These are phyloP conservation scores for Aphelinus atriplicis DNA, from an alignment of 1,140 invertebrate species.

Conservation along the genomic window DNA sequence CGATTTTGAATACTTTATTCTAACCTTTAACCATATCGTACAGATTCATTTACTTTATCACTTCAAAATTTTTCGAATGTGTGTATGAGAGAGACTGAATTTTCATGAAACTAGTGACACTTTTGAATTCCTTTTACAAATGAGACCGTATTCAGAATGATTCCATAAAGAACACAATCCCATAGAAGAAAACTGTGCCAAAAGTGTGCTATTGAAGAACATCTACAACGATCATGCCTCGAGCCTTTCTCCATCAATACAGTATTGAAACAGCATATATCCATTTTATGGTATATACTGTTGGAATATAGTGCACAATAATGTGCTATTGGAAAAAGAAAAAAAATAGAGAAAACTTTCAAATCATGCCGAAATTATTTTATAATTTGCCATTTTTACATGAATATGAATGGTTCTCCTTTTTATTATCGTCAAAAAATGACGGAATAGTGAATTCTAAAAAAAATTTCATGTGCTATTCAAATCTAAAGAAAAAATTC, in stretches of 20 bases:
- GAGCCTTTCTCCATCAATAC: slow-evolving; percentile 42
- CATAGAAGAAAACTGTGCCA: slow-evolving; percentile 50
- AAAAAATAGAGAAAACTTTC: slow-evolving; percentile 23
- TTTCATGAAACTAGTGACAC: slow-evolving; percentile 23
- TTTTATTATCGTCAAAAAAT: neutral
- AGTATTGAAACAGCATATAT: slow-evolving; percentile 13
- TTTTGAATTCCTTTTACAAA: slow-evolving; percentile 9
- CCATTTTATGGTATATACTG: neutral
- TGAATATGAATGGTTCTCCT: too few relatives aligned
- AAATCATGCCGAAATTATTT: slow-evolving; percentile 26
- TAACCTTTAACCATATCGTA: neutral
- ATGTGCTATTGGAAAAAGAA: slow-evolving; percentile 21
- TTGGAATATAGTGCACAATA: slow-evolving; percentile 10
- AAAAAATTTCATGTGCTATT: neutral
- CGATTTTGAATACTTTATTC: too few relatives aligned
- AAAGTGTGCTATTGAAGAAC: slow-evolving; percentile 55
- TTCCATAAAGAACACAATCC: slow-evolving; percentile 30
- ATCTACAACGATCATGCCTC: slow-evolving; percentile 58
- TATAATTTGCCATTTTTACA: neutral
- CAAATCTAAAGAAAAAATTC: slow-evolving; percentile 6
- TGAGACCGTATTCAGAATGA: slow-evolving; percentile 25
- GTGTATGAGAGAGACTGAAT: slow-evolving; percentile 18
- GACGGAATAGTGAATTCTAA: neutral
- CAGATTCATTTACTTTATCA: neutral
- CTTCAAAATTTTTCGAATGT: slow-evolving; percentile 12